A percentile compares a stretch with the other conserved stretches of the same genome.
Evolutionary conservation across 2,113 vertebrate species (phyloP).

Genomic region (Protobothrops mucrosquamatus): DNA sequence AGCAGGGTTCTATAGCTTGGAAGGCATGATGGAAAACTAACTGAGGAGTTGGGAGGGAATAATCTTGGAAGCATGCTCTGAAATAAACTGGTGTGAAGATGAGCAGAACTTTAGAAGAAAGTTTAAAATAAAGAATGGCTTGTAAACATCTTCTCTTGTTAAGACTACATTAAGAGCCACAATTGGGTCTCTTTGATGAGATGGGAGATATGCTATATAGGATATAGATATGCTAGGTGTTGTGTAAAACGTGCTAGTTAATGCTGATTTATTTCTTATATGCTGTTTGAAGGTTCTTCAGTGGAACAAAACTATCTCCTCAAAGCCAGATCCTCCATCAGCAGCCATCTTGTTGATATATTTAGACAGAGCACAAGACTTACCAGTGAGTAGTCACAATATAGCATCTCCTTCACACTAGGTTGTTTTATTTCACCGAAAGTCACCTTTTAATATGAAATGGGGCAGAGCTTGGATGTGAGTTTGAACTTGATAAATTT

Average conservation of each 20-base stretch:
- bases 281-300: constrained; percentile 75
- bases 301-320: constrained; percentile 74
- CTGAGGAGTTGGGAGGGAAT: background rate
- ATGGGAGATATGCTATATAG: background rate
- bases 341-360: constrained; percentile 86
- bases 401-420: background rate
- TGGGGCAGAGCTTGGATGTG: background rate
- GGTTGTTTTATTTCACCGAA: background rate
- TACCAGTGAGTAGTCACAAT: constrained; percentile 77
- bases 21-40: background rate
- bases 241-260: background rate
- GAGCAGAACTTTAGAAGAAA: background rate
- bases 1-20: background rate
- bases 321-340: constrained; percentile 80
- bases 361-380: constrained; percentile 82
- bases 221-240: background rate
- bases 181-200: background rate
- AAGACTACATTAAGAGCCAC: background rate
- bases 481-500: background rate
- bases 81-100: background rate
- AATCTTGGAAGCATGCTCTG: background rate
- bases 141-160: background rate
- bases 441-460: background rate
- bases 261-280: background rate
- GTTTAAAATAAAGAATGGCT: background rate